These are phyloP conservation scores for Protobothrops flavoviridis DNA, from an alignment of 2,113 vertebrate species.

Conservation along the genomic window DNA sequence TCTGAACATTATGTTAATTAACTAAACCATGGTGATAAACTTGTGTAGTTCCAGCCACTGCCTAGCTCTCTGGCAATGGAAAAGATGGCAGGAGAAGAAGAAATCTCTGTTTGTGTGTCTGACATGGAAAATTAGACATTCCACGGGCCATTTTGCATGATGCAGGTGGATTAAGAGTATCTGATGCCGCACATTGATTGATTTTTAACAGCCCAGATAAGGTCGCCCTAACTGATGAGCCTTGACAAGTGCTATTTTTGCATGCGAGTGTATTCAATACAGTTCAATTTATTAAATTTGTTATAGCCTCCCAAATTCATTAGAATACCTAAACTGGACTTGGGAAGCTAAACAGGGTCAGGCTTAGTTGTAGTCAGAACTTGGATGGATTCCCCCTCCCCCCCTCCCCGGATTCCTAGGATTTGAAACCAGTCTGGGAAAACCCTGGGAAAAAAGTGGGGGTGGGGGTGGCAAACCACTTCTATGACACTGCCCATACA, in stretches of 20 bases:
- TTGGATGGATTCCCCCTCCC: background rate
- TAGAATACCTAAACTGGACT: background rate
- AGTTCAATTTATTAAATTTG: background rate
- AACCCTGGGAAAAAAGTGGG: background rate
- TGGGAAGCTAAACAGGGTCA: background rate
- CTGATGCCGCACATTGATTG: background rate
- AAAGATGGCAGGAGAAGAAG: background rate
- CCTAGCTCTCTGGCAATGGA: background rate
- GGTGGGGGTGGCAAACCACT: background rate
- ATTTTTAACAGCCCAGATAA: background rate
- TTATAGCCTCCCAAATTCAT: background rate
- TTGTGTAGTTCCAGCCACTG: background rate
- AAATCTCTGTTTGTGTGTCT: background rate
- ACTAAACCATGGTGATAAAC: background rate
- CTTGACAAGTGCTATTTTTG: background rate
- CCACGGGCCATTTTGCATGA: background rate
- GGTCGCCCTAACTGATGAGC: background rate
- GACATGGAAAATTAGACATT: background rate
- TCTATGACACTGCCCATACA: background rate
- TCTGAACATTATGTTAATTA: background rate
- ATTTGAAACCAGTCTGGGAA: background rate
- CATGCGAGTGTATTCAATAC: background rate
- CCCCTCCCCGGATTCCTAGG: background rate
- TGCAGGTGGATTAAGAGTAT: background rate
- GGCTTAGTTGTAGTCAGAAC: background rate